A percentile compares a stretch with the other conserved stretches of the same genome.
phyloP scores from a whole-genome alignment of 1,140 invertebrate species.

The Eumeta japonica region DNA sequence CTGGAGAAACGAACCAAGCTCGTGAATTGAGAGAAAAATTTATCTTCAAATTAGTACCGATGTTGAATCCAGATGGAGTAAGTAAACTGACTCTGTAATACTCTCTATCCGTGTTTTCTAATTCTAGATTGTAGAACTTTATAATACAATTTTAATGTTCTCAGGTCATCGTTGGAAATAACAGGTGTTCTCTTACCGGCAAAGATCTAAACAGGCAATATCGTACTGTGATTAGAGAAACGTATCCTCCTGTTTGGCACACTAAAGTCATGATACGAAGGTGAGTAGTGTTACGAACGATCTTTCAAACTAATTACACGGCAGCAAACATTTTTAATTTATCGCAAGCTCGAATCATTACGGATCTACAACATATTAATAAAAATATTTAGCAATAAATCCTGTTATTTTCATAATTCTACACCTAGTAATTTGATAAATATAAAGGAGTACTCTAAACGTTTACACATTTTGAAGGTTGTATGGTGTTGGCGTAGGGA shows the following conservation, averaged over 20 bases:
- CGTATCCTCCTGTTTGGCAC: conserved; percentile 92
- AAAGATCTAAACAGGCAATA: conserved; percentile 88
- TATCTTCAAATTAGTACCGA: conserved; percentile 94
- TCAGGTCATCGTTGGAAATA: conserved; percentile 83
- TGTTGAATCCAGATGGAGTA: conserved; percentile 95
- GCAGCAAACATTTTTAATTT: too few relatives aligned
- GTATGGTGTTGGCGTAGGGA: too few relatives aligned
- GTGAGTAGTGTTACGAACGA: too few relatives aligned
- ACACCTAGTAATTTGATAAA: too few relatives aligned
- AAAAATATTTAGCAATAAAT: too few relatives aligned
- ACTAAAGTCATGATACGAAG: conserved; percentile 84
- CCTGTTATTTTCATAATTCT: too few relatives aligned
- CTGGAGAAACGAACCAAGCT: conserved; percentile 75
- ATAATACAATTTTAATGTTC: conserved; percentile 13
- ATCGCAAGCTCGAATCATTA: too few relatives aligned
- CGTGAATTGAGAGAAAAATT: conserved; percentile 86
- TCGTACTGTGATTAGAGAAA: conserved; percentile 82
- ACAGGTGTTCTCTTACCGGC: conserved; percentile 83
- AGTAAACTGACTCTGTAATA: conserved; percentile 24
- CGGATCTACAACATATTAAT: too few relatives aligned
- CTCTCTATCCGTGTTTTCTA: neutral
- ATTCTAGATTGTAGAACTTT: conserved; percentile 2
- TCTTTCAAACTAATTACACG: too few relatives aligned
- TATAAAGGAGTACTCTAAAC: too few relatives aligned
- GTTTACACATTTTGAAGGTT: too few relatives aligned